Percentiles rank a stretch among this genome's conserved stretches.
Conservation (phyloP, 2,113 vertebrate species). For the Podarcis cretensis region DNA sequence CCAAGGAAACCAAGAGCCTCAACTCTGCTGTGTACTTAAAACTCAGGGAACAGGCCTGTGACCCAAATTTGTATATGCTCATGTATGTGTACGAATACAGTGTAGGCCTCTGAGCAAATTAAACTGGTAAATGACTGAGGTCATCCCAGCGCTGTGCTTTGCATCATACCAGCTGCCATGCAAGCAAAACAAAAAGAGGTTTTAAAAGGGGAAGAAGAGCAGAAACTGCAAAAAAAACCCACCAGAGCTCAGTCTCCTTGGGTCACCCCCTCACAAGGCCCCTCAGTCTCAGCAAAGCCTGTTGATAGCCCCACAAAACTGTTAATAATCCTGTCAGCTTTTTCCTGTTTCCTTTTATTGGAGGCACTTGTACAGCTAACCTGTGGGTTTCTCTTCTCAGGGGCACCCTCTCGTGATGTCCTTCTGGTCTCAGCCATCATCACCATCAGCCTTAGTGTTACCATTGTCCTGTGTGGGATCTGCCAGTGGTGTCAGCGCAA, state of each 20-base stretch:
- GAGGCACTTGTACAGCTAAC: background rate
- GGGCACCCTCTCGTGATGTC: constrained; percentile 91
- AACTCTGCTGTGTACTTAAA: no score
- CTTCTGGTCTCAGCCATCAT: constrained; percentile 96
- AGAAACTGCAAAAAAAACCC: background rate
- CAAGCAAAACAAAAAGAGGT: background rate
- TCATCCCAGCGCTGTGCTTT: no score
- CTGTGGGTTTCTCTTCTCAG: constrained; percentile 70
- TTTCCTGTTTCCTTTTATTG: background rate
- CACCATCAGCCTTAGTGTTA: constrained; percentile 96
- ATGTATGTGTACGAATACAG: no score
- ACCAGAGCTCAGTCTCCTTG: background rate
- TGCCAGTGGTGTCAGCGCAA: constrained; percentile 99
- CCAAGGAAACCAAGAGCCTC: no score
- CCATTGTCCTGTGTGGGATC: constrained; percentile 95
- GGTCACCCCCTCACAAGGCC: no score
- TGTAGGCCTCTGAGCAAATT: no score
- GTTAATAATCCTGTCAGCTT: background rate
- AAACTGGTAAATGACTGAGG: no score
- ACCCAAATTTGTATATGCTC: no score
- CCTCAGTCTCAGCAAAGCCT: background rate
- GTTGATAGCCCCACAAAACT: background rate
- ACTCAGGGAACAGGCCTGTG: no score
- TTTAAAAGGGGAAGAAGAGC: background rate
- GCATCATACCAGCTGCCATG: no score